These are phyloP conservation scores for Podarcis siculus DNA, from an alignment of 2,797 vertebrate genomes.

Conservation along the genomic window DNA sequence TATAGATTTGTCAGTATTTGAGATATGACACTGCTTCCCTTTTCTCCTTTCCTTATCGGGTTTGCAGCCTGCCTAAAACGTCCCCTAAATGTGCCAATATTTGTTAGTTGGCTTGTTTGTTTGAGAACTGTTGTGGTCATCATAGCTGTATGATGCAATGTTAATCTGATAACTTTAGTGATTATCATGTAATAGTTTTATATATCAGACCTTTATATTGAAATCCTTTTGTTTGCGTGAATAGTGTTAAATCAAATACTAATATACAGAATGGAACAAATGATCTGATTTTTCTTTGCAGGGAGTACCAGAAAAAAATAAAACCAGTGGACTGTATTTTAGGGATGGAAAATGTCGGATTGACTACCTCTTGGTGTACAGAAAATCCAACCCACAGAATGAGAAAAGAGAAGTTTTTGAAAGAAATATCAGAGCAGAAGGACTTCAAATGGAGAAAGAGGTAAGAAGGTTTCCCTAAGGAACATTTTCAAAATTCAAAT, in stretches of 20 bases:
- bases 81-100: not conserved
- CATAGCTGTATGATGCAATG: not conserved
- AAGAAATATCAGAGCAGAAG: slow-evolving; percentile 92
- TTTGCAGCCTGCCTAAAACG: not conserved
- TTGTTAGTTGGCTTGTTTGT: not conserved
- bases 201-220: slow-evolving; percentile 1
- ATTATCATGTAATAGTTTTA: slow-evolving; percentile 2
- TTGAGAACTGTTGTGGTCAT: not conserved
- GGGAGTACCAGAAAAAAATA: slow-evolving; percentile 81
- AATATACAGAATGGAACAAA: not conserved
- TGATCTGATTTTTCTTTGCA: slow-evolving; percentile 66
- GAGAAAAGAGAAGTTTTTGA: slow-evolving; percentile 94
- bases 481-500: slow-evolving; percentile 11
- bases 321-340: slow-evolving; percentile 87
- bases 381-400: slow-evolving; percentile 87
- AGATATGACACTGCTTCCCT: not conserved
- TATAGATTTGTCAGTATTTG: not conserved
- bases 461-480: slow-evolving; percentile 69
- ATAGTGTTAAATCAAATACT: not conserved
- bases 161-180: not conserved
- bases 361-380: slow-evolving; percentile 93
- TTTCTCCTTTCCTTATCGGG: not conserved
- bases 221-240: not conserved
- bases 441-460: slow-evolving; percentile 93
- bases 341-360: slow-evolving; percentile 89